phyloP scores from a whole-genome alignment of 2,888 invertebrate species.

The Lysandra bellargus region DNA sequence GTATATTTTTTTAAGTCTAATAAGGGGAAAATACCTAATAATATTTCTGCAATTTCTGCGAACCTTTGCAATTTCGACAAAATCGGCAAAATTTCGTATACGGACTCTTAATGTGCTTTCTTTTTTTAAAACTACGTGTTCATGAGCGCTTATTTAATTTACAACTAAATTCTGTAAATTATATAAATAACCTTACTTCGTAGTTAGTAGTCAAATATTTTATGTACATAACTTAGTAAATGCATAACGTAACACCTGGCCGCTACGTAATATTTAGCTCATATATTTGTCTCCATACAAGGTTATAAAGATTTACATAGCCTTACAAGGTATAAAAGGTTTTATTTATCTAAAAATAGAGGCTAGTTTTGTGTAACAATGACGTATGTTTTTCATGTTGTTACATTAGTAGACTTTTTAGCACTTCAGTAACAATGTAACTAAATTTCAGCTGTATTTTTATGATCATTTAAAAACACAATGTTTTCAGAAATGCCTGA shows the following conservation, averaged over 20 bases:
- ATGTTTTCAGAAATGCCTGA: background rate
- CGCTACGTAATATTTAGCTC: constrained; percentile 24
- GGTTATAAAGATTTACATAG: constrained; percentile 8
- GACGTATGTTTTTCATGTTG: background rate
- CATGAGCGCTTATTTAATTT: background rate
- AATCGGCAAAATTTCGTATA: too few species aligned
- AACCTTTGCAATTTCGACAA: too few species aligned
- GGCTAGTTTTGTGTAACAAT: background rate
- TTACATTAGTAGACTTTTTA: background rate
- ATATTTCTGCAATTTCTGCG: too few species aligned
- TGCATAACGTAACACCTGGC: constrained; percentile 5
- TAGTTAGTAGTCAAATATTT: background rate
- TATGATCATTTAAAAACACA: background rate
- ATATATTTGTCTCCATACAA: constrained; percentile 28
- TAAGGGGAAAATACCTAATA: too few species aligned
- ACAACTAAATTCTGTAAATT: background rate
- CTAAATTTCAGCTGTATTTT: constrained; percentile 13
- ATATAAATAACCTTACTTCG: background rate
- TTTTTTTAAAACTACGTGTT: too few species aligned
- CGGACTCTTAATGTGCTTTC: too few species aligned
- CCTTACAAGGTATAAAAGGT: background rate
- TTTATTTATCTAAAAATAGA: background rate
- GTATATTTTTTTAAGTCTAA: too few species aligned
- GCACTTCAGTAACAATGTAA: constrained; percentile 23
- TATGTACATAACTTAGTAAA: background rate